A percentile compares a stretch with the other conserved stretches of the same genome.
Evolutionary conservation across 2,797 vertebrate species (phyloP).

Genomic region (Erithacus rubecula): DNA sequence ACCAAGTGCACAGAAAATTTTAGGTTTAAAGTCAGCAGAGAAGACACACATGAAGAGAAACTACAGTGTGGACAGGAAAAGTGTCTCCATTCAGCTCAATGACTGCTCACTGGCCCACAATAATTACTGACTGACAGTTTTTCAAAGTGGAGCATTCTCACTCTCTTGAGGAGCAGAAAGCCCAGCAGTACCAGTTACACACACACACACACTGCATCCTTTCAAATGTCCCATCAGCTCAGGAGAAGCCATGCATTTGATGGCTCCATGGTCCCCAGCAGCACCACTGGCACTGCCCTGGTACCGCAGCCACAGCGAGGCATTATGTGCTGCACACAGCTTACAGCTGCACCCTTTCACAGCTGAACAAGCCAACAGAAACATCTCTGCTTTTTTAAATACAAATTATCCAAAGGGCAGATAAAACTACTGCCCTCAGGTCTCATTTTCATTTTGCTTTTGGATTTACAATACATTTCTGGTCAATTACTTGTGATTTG

Average conservation of each 20-base stretch:
- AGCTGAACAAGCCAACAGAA: slow-evolving; percentile 14
- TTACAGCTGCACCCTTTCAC: slow-evolving; percentile 46
- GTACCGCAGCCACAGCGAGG: slow-evolving; percentile 39
- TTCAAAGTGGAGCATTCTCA: not conserved
- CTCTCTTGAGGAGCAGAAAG: not conserved
- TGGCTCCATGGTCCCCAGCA: slow-evolving; percentile 10
- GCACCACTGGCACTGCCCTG: slow-evolving; percentile 11
- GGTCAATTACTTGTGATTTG: not conserved
- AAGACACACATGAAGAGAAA: not conserved
- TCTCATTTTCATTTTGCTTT: not conserved
- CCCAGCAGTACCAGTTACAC: slow-evolving; percentile 66
- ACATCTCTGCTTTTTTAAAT: not conserved
- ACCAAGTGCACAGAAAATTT: not conserved
- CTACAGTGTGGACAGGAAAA: not conserved
- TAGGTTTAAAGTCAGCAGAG: not conserved
- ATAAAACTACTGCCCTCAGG: not conserved
- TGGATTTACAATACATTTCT: not conserved
- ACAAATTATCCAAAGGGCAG: not conserved
- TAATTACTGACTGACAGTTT: not conserved
- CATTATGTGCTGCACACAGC: slow-evolving; percentile 50
- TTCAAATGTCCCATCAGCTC: slow-evolving; percentile 21
- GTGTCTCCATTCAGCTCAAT: not conserved
- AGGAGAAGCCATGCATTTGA: not conserved
- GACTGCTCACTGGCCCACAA: not conserved
- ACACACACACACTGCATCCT: slow-evolving; percentile 29